These are phyloP conservation scores for Odocoileus hemionus DNA, from an alignment of 2,113 vertebrate genomes.

Conservation along the genomic window DNA sequence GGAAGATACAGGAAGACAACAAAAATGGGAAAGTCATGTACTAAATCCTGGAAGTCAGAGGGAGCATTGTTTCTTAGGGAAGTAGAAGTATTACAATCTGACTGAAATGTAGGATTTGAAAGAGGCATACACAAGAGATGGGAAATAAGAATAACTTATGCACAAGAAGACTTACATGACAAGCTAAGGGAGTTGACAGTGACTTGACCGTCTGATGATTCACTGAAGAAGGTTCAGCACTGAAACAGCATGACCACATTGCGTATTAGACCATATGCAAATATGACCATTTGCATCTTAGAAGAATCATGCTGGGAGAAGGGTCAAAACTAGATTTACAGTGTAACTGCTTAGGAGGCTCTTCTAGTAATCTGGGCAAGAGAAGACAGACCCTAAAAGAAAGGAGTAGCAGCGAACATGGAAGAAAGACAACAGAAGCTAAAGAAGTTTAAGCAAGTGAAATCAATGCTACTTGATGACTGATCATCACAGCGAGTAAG, in stretches of 20 bases:
- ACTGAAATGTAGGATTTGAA: background rate
- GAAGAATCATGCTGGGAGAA: background rate
- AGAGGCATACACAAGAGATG: background rate
- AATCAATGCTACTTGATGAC: background rate
- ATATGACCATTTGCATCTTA: background rate
- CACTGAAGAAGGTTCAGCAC: background rate
- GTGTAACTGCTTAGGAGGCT: background rate
- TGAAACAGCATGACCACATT: background rate
- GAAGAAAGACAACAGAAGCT: background rate
- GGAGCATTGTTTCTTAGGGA: background rate
- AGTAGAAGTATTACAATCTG: background rate
- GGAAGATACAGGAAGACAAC: background rate
- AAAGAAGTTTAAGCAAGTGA: background rate
- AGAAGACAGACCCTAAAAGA: background rate
- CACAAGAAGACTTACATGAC: background rate
- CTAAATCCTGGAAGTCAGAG: background rate
- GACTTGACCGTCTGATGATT: background rate
- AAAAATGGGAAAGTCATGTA: background rate
- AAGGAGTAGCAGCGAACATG: background rate
- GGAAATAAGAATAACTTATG: background rate
- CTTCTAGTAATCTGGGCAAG: background rate
- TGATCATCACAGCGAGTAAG: background rate
- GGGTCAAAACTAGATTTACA: background rate
- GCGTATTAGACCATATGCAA: background rate
- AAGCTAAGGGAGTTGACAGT: background rate